phyloP scores from a whole-genome alignment of 2,888 invertebrate genomes.

The Siphlonurus alternatus region DNA sequence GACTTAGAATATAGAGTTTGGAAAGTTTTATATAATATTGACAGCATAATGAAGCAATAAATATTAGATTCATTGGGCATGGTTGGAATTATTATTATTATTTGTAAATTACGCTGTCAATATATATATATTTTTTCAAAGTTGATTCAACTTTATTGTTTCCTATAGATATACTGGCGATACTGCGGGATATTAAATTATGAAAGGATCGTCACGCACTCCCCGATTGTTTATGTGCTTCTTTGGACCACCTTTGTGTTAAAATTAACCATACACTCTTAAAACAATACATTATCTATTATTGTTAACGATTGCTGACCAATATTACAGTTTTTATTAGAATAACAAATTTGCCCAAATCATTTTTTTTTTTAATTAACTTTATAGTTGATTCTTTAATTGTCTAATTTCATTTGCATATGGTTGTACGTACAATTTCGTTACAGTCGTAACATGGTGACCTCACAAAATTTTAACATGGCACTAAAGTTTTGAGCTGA shows the following conservation, averaged over 20 bases:
- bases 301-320: too few relatives aligned
- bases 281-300: too few relatives aligned
- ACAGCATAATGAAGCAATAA: neutral
- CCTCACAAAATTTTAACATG: neutral
- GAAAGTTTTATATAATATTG: neutral
- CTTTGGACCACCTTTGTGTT: neutral
- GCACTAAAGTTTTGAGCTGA: neutral
- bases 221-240: neutral
- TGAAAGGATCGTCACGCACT: neutral
- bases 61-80: neutral
- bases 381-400: too few relatives aligned
- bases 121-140: too few relatives aligned
- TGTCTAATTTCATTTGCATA: too few relatives aligned
- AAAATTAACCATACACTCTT: too few relatives aligned
- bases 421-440: too few relatives aligned
- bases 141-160: neutral
- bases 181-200: neutral
- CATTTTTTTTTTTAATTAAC: too few relatives aligned
- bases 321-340: too few relatives aligned
- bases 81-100: neutral
- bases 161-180: neutral
- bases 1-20: neutral
- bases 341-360: too few relatives aligned
- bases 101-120: neutral
- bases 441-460: too few relatives aligned